These are phyloP conservation scores for Glareola pratincola DNA, from an alignment of 2,113 vertebrate species.

Conservation along the genomic window DNA sequence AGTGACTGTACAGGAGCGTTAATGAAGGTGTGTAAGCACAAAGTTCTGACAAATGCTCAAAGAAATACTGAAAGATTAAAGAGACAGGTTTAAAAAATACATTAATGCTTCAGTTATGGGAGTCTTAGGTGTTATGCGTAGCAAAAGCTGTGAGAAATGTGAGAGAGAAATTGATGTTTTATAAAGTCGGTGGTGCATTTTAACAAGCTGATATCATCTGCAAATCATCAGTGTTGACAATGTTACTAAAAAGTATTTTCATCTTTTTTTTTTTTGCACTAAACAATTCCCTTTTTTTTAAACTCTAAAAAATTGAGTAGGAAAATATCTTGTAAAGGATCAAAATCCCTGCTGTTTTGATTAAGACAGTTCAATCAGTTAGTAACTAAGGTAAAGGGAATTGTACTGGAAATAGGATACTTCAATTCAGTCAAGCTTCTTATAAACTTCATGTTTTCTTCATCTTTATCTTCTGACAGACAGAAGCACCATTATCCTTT, in stretches of 20 bases:
- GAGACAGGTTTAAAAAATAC: slow-evolving; percentile 55
- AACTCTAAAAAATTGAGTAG: background rate
- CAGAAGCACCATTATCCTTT: background rate
- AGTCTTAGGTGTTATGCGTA: background rate
- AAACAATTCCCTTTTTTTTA: background rate
- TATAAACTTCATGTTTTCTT: background rate
- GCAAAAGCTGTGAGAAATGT: background rate
- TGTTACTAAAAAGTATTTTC: background rate
- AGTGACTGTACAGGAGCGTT: background rate
- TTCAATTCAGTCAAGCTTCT: background rate
- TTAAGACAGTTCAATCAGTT: background rate
- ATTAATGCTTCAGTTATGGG: slow-evolving; percentile 42
- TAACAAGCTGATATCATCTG: slow-evolving; percentile 8
- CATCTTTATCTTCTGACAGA: background rate
- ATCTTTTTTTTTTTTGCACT: background rate
- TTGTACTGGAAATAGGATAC: background rate
- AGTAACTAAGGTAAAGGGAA: background rate
- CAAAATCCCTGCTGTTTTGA: background rate
- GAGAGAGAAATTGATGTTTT: slow-evolving; percentile 5
- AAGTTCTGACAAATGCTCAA: slow-evolving; percentile 54
- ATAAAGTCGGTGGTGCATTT: background rate
- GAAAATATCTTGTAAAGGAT: background rate
- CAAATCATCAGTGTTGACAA: background rate
- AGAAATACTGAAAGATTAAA: slow-evolving; percentile 60
- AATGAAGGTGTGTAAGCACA: slow-evolving; percentile 45